A percentile compares a stretch with the other conserved stretches of the same genome.
phyloP scores from a whole-genome alignment of 2,113 vertebrate species.

The Solenodon paradoxus region DNA sequence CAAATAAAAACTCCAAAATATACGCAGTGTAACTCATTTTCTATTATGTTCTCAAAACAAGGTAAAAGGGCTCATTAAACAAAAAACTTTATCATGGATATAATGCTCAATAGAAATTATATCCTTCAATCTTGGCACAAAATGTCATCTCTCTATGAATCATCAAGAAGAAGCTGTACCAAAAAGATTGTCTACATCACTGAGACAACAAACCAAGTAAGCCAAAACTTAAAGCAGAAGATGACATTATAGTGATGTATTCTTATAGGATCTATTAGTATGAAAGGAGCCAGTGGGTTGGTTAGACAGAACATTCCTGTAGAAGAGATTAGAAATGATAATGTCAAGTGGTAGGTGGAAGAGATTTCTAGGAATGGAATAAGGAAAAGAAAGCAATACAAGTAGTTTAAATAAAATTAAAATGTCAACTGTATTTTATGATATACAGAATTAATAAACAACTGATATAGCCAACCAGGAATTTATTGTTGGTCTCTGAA shows the following conservation, averaged over 20 bases:
- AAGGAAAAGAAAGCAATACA: neutral
- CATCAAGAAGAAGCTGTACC: neutral
- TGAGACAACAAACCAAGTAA: neutral
- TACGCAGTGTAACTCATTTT: neutral
- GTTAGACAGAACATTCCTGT: accelerated
- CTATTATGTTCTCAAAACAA: neutral
- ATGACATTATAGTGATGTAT: accelerated
- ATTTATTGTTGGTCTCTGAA: neutral
- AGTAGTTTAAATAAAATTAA: neutral
- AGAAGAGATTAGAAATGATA: neutral
- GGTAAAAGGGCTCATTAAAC: neutral
- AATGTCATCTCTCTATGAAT: neutral
- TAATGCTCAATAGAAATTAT: neutral
- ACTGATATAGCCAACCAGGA: too few relatives aligned
- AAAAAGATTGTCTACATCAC: neutral
- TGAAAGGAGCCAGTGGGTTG: neutral
- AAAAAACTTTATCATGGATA: neutral
- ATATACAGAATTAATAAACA: neutral
- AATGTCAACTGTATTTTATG: neutral
- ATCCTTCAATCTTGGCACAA: neutral
- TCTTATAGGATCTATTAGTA: neutral
- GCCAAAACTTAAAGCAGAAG: neutral
- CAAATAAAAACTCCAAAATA: neutral
- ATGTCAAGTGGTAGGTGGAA: neutral
- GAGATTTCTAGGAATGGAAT: neutral